Base-by-base conservation (phyloP, 1,140 invertebrate genomes). In the Scaptomyza graminum region DNA sequence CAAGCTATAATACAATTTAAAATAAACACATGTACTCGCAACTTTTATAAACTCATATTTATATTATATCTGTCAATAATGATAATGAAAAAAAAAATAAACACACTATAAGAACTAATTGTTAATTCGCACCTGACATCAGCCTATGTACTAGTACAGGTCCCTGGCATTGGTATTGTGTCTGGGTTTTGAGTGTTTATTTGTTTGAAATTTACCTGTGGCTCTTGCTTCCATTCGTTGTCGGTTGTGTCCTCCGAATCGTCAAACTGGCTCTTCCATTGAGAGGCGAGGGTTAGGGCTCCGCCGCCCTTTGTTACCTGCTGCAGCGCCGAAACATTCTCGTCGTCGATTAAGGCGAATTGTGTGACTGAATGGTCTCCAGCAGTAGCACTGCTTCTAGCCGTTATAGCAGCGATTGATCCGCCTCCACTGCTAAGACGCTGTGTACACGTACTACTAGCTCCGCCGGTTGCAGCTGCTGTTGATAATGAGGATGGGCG, bases 191-290 rank as follows among this genome's bases (percentile, higher is more conserved):
- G 18, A 22, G 18, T 22, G n/a, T n/a, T n/a, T n/a, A n/a, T n/a
- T 22, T 22, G 18, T 22, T 18, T 9, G 12, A 15, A 11, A 79
- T 52, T 68, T 80, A 90, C 90, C 79, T 91, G 91, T 11, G 90
- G 93, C 64, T 97, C 97, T 56, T 95, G 96, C 90, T 97, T 97
- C 96, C 96, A 97, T 90, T 98, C 97, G 90, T 98, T 97, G 91
- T 98, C 97, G 0, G 96, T 97, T 8, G 95, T 95, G 84, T 97
- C 96, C 76, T 98, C 97, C 0, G 97, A 97, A 90, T 98, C 97
- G 89, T 98, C 97, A 87, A 98, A 98, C 87, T 98, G 97, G 2
- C 96, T 97, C 89, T 98, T 98, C 97, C 97, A 98, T 79, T 97
- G 95, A 1, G 96, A 97, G 0, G 96, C 97, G 9, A 98, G 90